These are phyloP conservation scores for Hoplostethus atlanticus DNA, from an alignment of 2,797 vertebrate genomes.

Conservation along the genomic window DNA sequence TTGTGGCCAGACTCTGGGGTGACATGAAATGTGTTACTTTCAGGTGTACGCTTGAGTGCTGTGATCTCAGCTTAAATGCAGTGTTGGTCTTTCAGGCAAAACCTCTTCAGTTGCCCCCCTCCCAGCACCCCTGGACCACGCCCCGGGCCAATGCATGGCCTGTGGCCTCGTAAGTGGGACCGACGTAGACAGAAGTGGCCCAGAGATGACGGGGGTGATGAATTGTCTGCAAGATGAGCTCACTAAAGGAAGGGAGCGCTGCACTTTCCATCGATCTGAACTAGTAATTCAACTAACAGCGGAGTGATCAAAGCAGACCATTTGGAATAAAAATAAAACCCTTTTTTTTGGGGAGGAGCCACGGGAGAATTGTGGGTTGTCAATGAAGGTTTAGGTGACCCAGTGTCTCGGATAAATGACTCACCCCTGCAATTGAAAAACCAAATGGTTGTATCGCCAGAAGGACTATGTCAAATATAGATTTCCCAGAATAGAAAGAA, in stretches of 20 bases:
- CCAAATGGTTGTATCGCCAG: constrained; percentile 61
- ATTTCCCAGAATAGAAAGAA: constrained; percentile 37
- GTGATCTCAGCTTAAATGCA: constrained; percentile 49
- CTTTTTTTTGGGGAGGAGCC: constrained; percentile 65
- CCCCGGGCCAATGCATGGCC: constrained; percentile 43
- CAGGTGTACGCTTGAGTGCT: constrained; percentile 52
- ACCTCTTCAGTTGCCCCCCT: constrained; percentile 16
- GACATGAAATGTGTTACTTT: constrained; percentile 40
- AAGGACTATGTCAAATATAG: constrained; percentile 53
- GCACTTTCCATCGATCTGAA: constrained; percentile 66
- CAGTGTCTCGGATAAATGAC: constrained; percentile 67
- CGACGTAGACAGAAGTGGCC: constrained; percentile 16
- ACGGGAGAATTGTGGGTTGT: constrained; percentile 76
- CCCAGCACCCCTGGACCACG: constrained; percentile 40
- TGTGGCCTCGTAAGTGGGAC: constrained; percentile 47
- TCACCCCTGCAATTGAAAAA: constrained; percentile 80
- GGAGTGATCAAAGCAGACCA: constrained; percentile 69
- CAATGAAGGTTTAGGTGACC: constrained; percentile 61
- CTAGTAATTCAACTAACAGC: constrained; percentile 69
- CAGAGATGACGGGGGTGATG: constrained; percentile 38
- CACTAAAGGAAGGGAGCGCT: constrained; percentile 32
- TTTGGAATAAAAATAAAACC: constrained; percentile 68
- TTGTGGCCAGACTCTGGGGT: constrained; percentile 29
- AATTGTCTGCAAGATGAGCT: constrained; percentile 39
- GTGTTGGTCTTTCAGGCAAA: constrained; percentile 39